These are phyloP conservation scores for Jordanella pulchra DNA, from an alignment of 2,797 vertebrate species.

Conservation along the genomic window DNA sequence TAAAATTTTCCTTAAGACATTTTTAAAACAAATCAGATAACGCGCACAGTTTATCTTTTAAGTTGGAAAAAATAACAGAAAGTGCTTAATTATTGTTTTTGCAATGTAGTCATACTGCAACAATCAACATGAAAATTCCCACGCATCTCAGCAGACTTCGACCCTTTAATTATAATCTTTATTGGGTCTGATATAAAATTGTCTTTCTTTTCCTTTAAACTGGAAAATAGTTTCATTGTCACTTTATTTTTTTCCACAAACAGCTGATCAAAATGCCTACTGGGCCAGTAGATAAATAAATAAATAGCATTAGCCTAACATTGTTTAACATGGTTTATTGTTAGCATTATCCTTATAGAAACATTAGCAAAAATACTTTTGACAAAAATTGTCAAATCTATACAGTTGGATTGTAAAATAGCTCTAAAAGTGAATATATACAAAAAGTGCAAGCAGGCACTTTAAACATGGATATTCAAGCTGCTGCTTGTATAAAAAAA, in stretches of 20 bases:
- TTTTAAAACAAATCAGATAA: constrained; percentile 24
- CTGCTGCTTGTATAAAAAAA: constrained; percentile 74
- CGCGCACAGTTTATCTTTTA: constrained; percentile 11
- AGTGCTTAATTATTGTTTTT: constrained; percentile 33
- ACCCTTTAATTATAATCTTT: constrained; percentile 32
- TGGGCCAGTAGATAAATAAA: constrained; percentile 20
- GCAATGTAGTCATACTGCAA: constrained; percentile 32
- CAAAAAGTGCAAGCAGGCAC: constrained; percentile 93
- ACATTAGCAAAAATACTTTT: constrained; percentile 64
- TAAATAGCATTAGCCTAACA: constrained; percentile 37
- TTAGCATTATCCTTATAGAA: constrained; percentile 31
- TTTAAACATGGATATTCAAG: constrained; percentile 84
- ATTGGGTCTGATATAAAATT: constrained; percentile 26
- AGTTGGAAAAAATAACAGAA: constrained; percentile 25
- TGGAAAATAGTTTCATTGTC: constrained; percentile 8
- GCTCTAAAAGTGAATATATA: constrained; percentile 79
- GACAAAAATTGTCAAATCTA: constrained; percentile 67
- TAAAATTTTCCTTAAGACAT: constrained; percentile 2
- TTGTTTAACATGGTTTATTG: constrained; percentile 29
- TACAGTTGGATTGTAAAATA: constrained; percentile 78
- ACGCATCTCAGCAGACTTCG: constrained; percentile 15
- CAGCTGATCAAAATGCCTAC: constrained; percentile 45
- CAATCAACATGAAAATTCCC: constrained; percentile 30
- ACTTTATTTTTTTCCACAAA: constrained; percentile 38
- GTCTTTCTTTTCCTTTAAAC: constrained; percentile 17